Percentiles rank a stretch among this genome's conserved stretches.
These are phyloP conservation scores for Nothocercus julius DNA, from an alignment of 2,113 vertebrate genomes.

Conservation along the genomic window DNA sequence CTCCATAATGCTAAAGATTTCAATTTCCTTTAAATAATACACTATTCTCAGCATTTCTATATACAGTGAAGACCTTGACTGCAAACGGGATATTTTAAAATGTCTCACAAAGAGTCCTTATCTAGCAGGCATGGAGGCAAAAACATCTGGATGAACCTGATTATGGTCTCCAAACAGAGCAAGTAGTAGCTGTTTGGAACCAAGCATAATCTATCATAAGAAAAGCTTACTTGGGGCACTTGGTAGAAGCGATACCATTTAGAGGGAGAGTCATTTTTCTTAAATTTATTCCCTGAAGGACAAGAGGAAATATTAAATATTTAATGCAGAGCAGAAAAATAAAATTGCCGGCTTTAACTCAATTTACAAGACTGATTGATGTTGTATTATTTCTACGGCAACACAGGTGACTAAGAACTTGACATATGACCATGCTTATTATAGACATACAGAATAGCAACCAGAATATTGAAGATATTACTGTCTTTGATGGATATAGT, in stretches of 20 bases:
- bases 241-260: background rate
- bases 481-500: background rate
- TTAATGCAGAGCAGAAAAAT: background rate
- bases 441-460: background rate
- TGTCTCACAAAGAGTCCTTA: background rate
- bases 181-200: background rate
- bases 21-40: background rate
- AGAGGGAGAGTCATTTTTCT: background rate
- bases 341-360: slow-evolving; percentile 24
- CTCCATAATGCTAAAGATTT: background rate
- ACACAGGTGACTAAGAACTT: background rate
- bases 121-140: background rate
- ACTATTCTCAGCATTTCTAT: fast-evolving
- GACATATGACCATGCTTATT: background rate
- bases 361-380: slow-evolving; percentile 23
- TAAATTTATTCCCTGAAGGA: background rate
- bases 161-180: background rate
- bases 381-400: background rate
- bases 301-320: slow-evolving; percentile 24
- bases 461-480: background rate
- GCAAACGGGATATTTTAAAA: background rate
- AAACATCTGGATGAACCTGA: background rate
- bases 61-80: background rate
- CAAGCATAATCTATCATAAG: background rate
- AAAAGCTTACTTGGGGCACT: background rate